Conservation (phyloP, 2,113 vertebrate species). For the Callospermophilus lateralis region DNA sequence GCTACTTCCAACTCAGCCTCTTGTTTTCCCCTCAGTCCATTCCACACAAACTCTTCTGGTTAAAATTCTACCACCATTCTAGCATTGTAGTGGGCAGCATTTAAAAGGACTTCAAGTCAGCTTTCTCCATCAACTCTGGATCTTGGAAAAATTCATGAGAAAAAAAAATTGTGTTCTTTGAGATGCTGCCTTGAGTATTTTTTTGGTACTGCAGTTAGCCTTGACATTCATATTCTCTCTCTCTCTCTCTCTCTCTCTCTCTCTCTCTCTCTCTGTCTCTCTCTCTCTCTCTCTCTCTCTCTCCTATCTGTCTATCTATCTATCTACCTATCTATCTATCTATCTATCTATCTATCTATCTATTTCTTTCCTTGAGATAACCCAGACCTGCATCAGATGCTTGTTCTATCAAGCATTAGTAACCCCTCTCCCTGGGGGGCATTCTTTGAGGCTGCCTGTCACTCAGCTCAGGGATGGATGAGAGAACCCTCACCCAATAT, state of each 20-base stretch:
- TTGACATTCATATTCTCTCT: background rate
- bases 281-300: background rate
- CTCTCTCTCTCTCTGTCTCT: background rate
- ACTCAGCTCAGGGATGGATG: background rate
- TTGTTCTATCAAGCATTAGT: background rate
- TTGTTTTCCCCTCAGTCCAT: background rate
- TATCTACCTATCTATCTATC: background rate
- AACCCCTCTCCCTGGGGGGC: background rate
- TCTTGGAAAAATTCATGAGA: background rate
- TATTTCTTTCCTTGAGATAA: background rate
- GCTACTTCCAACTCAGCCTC: background rate
- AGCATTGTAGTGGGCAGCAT: background rate
- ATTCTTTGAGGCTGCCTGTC: background rate
- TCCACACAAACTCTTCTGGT: background rate
- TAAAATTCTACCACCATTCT: background rate
- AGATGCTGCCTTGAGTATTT: background rate
- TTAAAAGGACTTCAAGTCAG: background rate
- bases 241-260: background rate
- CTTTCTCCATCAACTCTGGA: background rate
- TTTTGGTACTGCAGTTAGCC: background rate
- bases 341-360: background rate
- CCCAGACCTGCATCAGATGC: background rate
- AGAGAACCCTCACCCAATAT: background rate
- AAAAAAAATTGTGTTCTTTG: background rate
- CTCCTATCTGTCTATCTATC: background rate